Percentiles rank a stretch among this genome's conserved stretches.
Conservation (phyloP, 2,113 vertebrate genomes). For the Triplophysa rosa region DNA sequence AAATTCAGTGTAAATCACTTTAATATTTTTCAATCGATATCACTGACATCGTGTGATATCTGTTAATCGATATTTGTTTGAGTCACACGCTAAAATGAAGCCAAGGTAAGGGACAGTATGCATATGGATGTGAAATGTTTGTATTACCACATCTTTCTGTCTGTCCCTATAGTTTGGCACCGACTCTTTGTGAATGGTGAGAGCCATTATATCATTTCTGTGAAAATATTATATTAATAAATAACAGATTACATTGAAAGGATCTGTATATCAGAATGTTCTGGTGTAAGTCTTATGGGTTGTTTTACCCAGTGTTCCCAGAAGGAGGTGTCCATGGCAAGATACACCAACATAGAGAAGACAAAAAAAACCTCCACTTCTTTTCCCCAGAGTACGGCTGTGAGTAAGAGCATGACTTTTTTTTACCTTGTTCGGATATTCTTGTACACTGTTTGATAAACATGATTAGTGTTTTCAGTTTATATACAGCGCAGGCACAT, state of each 20-base stretch:
- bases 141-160: constrained; percentile 1
- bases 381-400: constrained; percentile 90
- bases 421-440: background rate
- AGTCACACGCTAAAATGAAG: background rate
- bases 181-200: constrained; percentile 91
- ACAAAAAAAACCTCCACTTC: constrained; percentile 88
- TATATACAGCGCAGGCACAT: too few relatives aligned
- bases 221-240: background rate
- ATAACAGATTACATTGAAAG: background rate
- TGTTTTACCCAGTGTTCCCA: constrained; percentile 23
- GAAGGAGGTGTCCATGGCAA: constrained; percentile 79
- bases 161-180: constrained; percentile 83
- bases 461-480: too few relatives aligned
- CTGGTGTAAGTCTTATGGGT: background rate
- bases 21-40: too few relatives aligned
- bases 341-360: constrained; percentile 77
- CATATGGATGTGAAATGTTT: background rate
- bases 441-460: too few relatives aligned
- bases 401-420: constrained; percentile 65
- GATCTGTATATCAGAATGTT: background rate
- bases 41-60: too few relatives aligned
- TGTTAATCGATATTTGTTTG: background rate
- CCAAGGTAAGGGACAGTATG: background rate
- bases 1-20: too few relatives aligned
- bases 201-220: constrained; percentile 41